Percentiles rank a stretch among this genome's conserved stretches.
Conservation (phyloP, 2,888 invertebrate genomes). For the Ceriagrion tenellum region DNA sequence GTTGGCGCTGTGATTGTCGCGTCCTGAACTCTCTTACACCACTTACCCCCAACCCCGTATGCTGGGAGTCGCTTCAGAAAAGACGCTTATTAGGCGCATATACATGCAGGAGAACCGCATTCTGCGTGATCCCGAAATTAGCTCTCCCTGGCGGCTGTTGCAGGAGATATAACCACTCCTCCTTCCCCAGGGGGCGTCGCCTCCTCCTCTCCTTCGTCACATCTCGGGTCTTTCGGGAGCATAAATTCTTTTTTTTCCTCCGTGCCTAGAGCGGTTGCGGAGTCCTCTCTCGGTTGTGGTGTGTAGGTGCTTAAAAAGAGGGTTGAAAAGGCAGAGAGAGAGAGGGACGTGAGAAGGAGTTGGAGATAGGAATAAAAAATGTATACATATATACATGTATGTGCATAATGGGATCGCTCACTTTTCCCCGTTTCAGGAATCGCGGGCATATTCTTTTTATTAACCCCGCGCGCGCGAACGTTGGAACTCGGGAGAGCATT, state of each 20-base stretch:
- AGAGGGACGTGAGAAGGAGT: background rate
- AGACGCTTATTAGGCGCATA: background rate
- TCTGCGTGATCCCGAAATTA: slow-evolving; percentile 51
- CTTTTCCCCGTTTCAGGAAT: background rate
- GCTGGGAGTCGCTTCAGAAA: background rate
- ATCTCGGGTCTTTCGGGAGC: slow-evolving; percentile 10
- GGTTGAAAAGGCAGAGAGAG: slow-evolving; percentile 4
- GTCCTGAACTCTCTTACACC: background rate
- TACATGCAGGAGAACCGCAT: slow-evolving; percentile 37
- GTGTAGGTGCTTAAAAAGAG: background rate
- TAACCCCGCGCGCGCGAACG: background rate
- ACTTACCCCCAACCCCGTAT: background rate
- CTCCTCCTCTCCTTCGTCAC: background rate
- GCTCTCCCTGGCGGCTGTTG: background rate
- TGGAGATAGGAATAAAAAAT: background rate
- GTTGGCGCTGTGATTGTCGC: background rate
- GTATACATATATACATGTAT: background rate
- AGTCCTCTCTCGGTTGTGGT: background rate
- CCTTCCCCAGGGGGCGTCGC: background rate
- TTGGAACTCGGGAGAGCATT: background rate
- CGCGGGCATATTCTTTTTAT: background rate
- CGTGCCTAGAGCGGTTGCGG: background rate
- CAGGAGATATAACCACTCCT: background rate
- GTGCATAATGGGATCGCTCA: background rate
- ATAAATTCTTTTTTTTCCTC: background rate